Base-by-base conservation (phyloP, 2,113 vertebrate species). In the Spilogale gracilis region DNA sequence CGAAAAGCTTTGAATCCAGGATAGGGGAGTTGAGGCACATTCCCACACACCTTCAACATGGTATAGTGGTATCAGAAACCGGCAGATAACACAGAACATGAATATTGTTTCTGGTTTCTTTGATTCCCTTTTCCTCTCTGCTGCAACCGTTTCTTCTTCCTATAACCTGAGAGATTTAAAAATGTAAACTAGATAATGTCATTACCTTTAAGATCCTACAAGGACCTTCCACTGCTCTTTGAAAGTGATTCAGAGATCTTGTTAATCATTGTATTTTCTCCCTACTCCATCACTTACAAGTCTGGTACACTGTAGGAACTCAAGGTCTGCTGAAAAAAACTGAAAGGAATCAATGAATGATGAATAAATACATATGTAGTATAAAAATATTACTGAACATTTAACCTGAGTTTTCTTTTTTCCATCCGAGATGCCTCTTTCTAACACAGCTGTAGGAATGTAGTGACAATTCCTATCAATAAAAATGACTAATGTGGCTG, bases 181-280 rank as follows among this genome's bases (percentile, higher is more conserved):
- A 69, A 54, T 82, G 43, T 32, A 67, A 90, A 83, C 38, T 38
- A 2, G 30, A 78, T 73, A 25, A 69, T 84, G 45, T 56, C 73
- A 48, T 90, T 88, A 61, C 23, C n/a, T 9, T 89, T 60, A 69
- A 88, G 87, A 67, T 30, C 20, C 50, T 81, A 89, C 20, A 54
- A 76, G 3, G 23, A 38, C 7, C 43, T 63, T 85, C 38, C 25
- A 17, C 32, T 7, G 0, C 16, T 38, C 30, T 60, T 89, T 54
- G 16, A 32, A 91, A 93, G 52, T 87, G 84, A 85, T 69, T 92
- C 45, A 96, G 69, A 52, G 48, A 50, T 88, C 45, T 89, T 84
- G 32, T 45, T 92, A 60, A 94, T 93, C 21, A 56, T 5, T 69
- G 8, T 79, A 56, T 82, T 89, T 85, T 86, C 58, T 43, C 50